phyloP scores from a whole-genome alignment of 2,113 vertebrate genomes.

The Gobiocypris rarus region DNA sequence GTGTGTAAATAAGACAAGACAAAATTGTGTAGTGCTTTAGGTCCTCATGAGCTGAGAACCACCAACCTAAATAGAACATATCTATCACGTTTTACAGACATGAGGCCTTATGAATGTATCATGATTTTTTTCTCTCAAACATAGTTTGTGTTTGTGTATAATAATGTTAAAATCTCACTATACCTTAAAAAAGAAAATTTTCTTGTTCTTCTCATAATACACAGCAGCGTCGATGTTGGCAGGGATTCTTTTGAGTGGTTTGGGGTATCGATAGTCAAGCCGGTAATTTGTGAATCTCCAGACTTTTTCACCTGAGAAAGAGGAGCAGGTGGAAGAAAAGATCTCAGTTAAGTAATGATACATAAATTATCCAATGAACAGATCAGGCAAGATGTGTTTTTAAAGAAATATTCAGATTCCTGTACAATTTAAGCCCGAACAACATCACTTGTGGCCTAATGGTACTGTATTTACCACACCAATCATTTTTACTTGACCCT shows the following conservation, averaged over 20 bases:
- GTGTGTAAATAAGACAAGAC: background rate
- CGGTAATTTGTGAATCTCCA: conserved; percentile 82
- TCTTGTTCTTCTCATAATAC: conserved; percentile 83
- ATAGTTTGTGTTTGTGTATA: background rate
- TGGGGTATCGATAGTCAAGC: conserved; percentile 84
- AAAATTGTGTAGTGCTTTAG: background rate
- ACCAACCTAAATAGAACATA: background rate
- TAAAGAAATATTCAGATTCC: no score
- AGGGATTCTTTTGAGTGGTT: conserved; percentile 77
- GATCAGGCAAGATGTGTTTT: no score
- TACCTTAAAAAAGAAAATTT: conserved; percentile 90
- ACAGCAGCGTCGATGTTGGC: conserved; percentile 82
- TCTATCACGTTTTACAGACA: background rate
- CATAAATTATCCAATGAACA: background rate
- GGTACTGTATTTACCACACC: no score
- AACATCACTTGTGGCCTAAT: no score
- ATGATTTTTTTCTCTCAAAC: background rate
- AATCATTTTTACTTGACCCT: no score
- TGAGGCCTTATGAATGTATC: background rate
- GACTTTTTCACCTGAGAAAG: conserved; percentile 77
- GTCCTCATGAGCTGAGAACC: background rate
- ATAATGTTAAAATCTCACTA: background rate
- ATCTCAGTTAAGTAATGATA: background rate
- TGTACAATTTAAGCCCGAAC: no score
- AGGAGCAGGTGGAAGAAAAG: background rate